phyloP scores from a whole-genome alignment of 2,888 invertebrate species.

The Drosophila mimica region DNA sequence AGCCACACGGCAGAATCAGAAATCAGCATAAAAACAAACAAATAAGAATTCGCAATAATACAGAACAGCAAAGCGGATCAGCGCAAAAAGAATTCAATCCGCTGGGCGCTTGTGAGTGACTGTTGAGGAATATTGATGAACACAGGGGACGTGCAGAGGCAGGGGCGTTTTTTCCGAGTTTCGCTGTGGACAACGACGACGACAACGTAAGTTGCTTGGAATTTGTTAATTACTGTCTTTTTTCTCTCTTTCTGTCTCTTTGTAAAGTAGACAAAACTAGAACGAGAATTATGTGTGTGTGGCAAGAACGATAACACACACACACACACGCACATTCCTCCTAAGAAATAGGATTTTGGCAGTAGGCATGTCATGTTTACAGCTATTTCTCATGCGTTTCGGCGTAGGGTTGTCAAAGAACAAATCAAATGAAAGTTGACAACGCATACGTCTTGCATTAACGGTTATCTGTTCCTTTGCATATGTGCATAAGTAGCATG shows the following conservation, averaged over 20 bases:
- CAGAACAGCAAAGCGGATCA: conserved; percentile 39
- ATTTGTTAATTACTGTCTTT: conserved; percentile 59
- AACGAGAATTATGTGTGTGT: conserved; percentile 39
- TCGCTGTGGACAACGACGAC: conserved; percentile 79
- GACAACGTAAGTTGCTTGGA: conserved; percentile 74
- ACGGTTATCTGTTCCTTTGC: conserved; percentile 46
- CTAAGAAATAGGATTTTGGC: conserved; percentile 12
- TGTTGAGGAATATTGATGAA: conserved; percentile 60
- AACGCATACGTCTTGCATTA: conserved; percentile 14
- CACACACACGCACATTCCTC: conserved; percentile 4
- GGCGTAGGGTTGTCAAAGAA: conserved; percentile 44
- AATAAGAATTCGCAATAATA: conserved; percentile 47
- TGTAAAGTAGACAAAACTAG: conserved; percentile 14
- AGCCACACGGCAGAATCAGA: conserved; percentile 41
- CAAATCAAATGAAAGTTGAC: conserved; percentile 1
- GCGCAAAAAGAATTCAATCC: conserved; percentile 27
- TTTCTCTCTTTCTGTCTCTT: conserved; percentile 1
- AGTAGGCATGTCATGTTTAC: conserved; percentile 47
- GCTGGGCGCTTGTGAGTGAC: conserved; percentile 43
- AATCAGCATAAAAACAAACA: conserved; percentile 37
- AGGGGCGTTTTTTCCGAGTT: conserved; percentile 68
- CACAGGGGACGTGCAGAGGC: conserved; percentile 47
- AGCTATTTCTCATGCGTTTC: conserved; percentile 48
- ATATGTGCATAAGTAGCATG: neutral
- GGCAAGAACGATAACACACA: conserved; percentile 37